These are phyloP conservation scores for Kradibia gibbosae DNA, from an alignment of 1,140 invertebrate species.

Conservation along the genomic window DNA sequence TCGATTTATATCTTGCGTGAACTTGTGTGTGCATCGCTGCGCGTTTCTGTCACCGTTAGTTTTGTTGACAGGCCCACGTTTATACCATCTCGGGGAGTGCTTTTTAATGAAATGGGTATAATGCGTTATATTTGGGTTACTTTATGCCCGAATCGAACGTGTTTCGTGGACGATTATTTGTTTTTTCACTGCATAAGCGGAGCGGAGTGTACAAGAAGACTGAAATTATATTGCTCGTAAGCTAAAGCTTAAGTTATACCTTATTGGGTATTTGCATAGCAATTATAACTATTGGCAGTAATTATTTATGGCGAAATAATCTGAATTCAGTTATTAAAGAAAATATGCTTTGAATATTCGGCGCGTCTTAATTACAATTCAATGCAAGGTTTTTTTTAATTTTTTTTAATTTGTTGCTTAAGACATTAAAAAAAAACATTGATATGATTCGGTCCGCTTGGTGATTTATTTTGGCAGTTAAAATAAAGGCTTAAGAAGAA, in stretches of 20 bases:
- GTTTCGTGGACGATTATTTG: slow-evolving; percentile 26
- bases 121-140: slow-evolving; percentile 30
- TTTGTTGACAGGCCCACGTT: not conserved
- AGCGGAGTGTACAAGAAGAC: not conserved
- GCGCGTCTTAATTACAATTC: too few species aligned
- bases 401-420: too few species aligned
- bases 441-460: too few species aligned
- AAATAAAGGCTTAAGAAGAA: too few species aligned
- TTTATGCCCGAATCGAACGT: not conserved
- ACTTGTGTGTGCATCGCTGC: slow-evolving; percentile 10
- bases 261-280: not conserved
- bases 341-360: too few species aligned
- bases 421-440: too few species aligned
- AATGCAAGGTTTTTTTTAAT: too few species aligned
- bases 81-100: slow-evolving; percentile 41
- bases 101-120: slow-evolving; percentile 43
- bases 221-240: not conserved
- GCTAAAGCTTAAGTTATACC: not conserved
- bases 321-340: too few species aligned
- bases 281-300: not conserved
- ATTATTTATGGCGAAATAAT: not conserved
- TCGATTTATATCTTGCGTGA: slow-evolving; percentile 33
- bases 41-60: slow-evolving; percentile 2
- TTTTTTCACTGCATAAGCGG: slow-evolving; percentile 35
- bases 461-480: too few species aligned